Evolutionary conservation across 2,797 vertebrate species (phyloP).

Genomic region (Hemitrygon akajei): DNA sequence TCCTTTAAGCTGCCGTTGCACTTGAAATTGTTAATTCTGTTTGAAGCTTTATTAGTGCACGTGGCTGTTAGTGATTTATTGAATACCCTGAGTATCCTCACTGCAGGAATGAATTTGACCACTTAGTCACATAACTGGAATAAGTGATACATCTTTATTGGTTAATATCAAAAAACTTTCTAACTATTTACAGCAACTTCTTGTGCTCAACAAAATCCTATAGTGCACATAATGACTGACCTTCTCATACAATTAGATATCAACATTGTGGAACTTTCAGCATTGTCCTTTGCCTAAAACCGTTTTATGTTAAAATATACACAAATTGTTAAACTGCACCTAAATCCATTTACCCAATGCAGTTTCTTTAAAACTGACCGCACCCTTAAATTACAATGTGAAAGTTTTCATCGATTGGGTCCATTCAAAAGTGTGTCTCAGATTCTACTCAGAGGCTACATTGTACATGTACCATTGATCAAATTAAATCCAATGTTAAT

Average conservation of each 20-base stretch:
- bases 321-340: too few relatives aligned
- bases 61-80: not conserved
- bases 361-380: not conserved
- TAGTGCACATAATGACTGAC: not conserved
- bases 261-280: not conserved
- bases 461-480: not conserved
- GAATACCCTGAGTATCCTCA: not conserved
- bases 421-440: not conserved
- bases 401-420: not conserved
- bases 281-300: not conserved
- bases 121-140: not conserved
- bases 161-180: not conserved
- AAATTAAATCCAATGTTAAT: not conserved
- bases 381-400: not conserved
- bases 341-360: too few relatives aligned
- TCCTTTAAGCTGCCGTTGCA: too few relatives aligned
- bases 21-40: not conserved
- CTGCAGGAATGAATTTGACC: not conserved
- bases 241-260: not conserved
- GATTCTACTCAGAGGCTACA: not conserved
- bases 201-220: not conserved
- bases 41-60: not conserved
- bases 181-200: not conserved
- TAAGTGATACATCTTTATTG: not conserved
- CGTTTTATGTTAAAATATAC: not conserved